Evolutionary conservation across 2,113 vertebrate species (phyloP).

Genomic region (Gymnocephalus cernua): DNA sequence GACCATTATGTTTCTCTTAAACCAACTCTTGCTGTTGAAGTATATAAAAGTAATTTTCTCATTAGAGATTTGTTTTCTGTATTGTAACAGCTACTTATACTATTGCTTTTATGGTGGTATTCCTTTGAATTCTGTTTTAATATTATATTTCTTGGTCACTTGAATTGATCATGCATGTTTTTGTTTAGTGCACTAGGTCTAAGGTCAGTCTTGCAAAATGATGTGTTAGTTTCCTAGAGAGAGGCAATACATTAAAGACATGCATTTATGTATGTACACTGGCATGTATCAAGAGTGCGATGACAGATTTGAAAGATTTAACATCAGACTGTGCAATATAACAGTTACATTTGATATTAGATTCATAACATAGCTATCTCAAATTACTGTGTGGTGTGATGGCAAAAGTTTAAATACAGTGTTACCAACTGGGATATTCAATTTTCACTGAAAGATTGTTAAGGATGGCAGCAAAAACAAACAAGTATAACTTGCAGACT

Average conservation of each 20-base stretch:
- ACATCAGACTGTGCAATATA: not conserved
- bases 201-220: not conserved
- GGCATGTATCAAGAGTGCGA: not conserved
- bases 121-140: no score
- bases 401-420: constrained; percentile 11
- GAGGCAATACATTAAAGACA: not conserved
- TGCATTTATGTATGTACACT: not conserved
- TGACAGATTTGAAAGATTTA: constrained; percentile 21
- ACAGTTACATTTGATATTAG: not conserved
- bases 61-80: no score
- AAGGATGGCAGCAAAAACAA: not conserved
- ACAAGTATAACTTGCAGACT: not conserved
- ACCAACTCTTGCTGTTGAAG: no score
- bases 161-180: not conserved
- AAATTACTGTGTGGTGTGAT: constrained; percentile 1
- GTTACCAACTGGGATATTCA: constrained; percentile 16
- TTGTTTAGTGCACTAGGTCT: not conserved
- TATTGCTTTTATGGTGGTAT: no score
- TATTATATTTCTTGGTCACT: not conserved
- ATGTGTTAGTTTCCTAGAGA: not conserved
- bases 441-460: not conserved
- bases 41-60: no score
- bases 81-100: no score
- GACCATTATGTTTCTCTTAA: no score
- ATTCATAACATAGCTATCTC: not conserved